Evolutionary conservation across 2,797 vertebrate species (phyloP), one percentile per base, ranked within the genome.

Genomic region (Gymnoscopelus microlampas): DNA sequence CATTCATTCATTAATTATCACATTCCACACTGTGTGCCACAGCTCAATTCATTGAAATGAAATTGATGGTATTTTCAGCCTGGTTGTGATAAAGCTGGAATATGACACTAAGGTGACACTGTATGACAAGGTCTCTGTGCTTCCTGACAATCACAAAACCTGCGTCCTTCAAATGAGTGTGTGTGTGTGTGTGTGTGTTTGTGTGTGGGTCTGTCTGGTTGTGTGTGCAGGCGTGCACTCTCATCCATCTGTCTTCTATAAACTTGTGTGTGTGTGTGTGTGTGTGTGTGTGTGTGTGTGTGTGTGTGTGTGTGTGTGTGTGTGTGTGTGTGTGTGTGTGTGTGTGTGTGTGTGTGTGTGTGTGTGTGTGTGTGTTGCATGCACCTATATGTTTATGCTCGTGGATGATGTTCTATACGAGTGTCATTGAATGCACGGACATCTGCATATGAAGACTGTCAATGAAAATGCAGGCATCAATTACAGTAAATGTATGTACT

Each of bases 401-500:
- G 13, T 35, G 29, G 7, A 14, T 39, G 32, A 10, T 11, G 5
- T 55, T 55, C 15, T 55, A 55, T 23, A 23, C 6, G 7, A 4
- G 24, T 55, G 53, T 23, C 50, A 57, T 19, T 63, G 51, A 14
- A 58, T 54, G 63, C 66, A 74, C 71, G 81, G 49, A 68, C 53
- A 66, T 60, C 64, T 60, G 60, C 70, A 79, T 74, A 62, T 79
- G 73, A 84, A 49, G 29, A 53, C 75, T 81, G 81, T 66, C 78
- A 84, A 83, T 85, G 79, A 80, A 71, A 72, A 86, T 82, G 81
- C 86, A 87, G 77, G 81, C 32, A 35, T 35, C 32, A 6, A 35
- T 35, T 35, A 35, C 32, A 35, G 32, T 35, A 35, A 35, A 4
- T 35, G 32, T 4, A 7, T 35, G 32, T 6, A 32, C 29, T 32